Conservation (phyloP, 2,888 invertebrate species). For the Neocrepidodera transversa region DNA sequence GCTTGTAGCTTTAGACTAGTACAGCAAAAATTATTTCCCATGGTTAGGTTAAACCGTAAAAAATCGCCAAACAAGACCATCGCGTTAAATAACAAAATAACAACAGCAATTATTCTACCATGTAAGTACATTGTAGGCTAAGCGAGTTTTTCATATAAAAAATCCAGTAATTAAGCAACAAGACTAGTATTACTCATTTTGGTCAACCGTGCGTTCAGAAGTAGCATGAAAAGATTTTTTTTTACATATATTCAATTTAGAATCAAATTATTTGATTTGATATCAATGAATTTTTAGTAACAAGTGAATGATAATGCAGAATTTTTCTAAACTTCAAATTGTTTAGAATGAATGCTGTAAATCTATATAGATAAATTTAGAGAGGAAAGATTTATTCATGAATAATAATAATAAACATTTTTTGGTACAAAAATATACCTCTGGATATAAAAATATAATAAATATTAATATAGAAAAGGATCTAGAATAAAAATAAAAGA, state of each 20-base stretch:
- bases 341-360: too few species aligned
- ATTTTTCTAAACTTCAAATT: too few species aligned
- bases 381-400: too few species aligned
- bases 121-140: constrained; percentile 18
- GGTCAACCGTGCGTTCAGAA: neutral
- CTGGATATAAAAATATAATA: too few species aligned
- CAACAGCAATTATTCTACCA: constrained; percentile 25
- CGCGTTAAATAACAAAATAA: constrained; percentile 17
- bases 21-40: constrained; percentile 26
- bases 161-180: constrained; percentile 1
- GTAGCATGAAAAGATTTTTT: neutral
- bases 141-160: constrained; percentile 9
- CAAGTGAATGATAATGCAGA: too few species aligned
- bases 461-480: too few species aligned
- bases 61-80: constrained; percentile 18
- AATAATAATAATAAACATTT: too few species aligned
- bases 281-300: neutral
- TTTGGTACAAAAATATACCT: too few species aligned
- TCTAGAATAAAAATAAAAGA: too few species aligned
- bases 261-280: neutral
- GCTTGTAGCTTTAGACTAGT: neutral
- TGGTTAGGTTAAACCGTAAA: constrained; percentile 19
- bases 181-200: constrained; percentile 10
- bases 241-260: neutral
- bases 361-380: too few species aligned